Evolutionary conservation across 30 jellyfish, hydroid and myxozoan genomes (phyloP), one percentile per base, ranked within the genome.

Genomic region (Aurelia sp.): DNA sequence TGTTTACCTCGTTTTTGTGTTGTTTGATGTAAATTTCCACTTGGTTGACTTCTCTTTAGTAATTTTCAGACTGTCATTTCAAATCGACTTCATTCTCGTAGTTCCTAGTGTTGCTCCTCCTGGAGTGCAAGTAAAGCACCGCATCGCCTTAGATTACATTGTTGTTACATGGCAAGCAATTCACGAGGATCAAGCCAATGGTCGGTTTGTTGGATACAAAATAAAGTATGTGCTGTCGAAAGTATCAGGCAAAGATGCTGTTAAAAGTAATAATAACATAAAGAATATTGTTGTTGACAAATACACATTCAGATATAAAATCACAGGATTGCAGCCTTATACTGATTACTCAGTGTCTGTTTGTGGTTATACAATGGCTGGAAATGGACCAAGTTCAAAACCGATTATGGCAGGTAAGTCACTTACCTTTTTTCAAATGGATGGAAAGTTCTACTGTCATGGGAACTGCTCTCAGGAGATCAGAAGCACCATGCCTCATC

Each of bases 81-180:
- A 31, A 4, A 66, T 21, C 19, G 0, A 66, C 15, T 66, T 20
- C 19, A 0, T 21, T 9, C 38, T 35, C 57, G 4, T 18, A 88
- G 96, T 76, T 30, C 96, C 96, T 3, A 63, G 74, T 8, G 88
- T 31, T 3, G 78, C 96, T 4, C 96, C 96, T 50, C 80, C 90
- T 10, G 72, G 44, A 6, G 59, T 80, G 13, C 72, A 60, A 27
- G 57, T 72, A 41, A 55, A 68, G 48, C 85, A 89, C 10, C 52
- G 35, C 38, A 19, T 21, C 2, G 72, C 97, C 38, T 11, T 74
- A 77, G 63, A 60, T n/a, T 35, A 11, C 24, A 51, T 80, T 8
- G 55, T 30, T 1, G 76, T 89, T 10, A 79, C 80, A 10, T 89
- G 97, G 97, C 31, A 72, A 17, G 88, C 93, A 73, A 80, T 89